phyloP scores from a whole-genome alignment of 2,888 invertebrate genomes.

The Acrobeloides nanus region DNA sequence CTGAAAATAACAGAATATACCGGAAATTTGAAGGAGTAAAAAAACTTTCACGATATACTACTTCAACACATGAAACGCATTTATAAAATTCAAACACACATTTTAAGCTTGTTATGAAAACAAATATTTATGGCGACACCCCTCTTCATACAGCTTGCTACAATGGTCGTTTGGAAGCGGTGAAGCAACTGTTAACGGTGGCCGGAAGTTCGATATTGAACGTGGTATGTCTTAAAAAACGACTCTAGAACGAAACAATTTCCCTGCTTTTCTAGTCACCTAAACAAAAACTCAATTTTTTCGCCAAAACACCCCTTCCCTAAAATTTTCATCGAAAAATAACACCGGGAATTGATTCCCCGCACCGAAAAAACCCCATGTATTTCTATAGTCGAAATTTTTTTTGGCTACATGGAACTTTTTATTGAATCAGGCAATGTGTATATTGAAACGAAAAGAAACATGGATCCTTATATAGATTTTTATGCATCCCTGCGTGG shows the following conservation, averaged over 20 bases:
- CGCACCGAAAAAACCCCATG: too few species aligned
- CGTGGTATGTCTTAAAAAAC: constrained; percentile 16
- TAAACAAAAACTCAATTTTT: too few species aligned
- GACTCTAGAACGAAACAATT: constrained; percentile 1
- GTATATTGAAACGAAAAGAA: too few species aligned
- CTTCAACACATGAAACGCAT: not conserved
- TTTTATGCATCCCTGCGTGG: too few species aligned
- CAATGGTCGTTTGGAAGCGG: constrained; percentile 54
- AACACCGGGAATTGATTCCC: too few species aligned
- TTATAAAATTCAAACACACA: not conserved
- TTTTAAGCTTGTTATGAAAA: constrained; percentile 27
- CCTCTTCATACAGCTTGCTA: constrained; percentile 56
- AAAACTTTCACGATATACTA: constrained; percentile 2
- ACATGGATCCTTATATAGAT: too few species aligned
- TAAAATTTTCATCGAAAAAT: too few species aligned
- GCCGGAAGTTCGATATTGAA: constrained; percentile 45
- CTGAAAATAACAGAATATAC: too few species aligned
- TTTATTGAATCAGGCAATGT: too few species aligned
- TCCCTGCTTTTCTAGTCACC: not conserved
- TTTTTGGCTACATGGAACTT: too few species aligned
- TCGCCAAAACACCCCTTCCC: too few species aligned
- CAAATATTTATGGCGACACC: constrained; percentile 58
- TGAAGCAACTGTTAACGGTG: constrained; percentile 53
- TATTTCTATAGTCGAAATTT: too few species aligned
- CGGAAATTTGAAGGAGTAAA: constrained; percentile 2